Conservation (phyloP, 1,140 invertebrate genomes). For the Ctenoplectra terminalis region DNA sequence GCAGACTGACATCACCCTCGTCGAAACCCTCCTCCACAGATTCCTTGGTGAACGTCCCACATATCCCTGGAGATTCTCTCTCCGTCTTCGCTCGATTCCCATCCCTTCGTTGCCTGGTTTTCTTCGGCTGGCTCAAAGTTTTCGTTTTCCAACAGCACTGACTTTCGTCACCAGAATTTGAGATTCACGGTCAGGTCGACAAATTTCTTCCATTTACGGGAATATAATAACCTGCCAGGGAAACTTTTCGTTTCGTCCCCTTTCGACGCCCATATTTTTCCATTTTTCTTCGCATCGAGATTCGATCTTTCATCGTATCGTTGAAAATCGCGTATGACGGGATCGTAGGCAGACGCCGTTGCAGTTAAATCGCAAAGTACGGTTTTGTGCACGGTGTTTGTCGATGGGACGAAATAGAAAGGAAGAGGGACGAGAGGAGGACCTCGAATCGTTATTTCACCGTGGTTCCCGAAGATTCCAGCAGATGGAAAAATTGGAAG, state of each 20-base stretch:
- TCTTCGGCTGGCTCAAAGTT: conserved; percentile 17
- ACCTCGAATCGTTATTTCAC: neutral
- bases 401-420: neutral
- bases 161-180: conserved; percentile 41
- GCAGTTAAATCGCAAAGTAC: conserved; percentile 34
- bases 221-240: conserved; percentile 40
- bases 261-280: neutral
- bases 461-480: neutral
- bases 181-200: conserved; percentile 1
- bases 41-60: neutral
- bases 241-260: neutral
- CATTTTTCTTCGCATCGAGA: neutral
- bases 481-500: neutral
- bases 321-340: conserved; percentile 21
- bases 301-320: neutral
- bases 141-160: conserved; percentile 8
- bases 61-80: neutral
- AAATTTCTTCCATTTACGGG: conserved; percentile 29
- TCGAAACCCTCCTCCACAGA: neutral
- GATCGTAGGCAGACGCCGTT: neutral
- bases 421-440: neutral
- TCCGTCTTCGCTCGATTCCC: too few relatives aligned
- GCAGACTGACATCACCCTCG: neutral
- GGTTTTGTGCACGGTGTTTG: neutral
- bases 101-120: neutral